Percentiles rank a stretch among this genome's conserved stretches.
Conservation (phyloP, 23 tunicate species). For the Oikopleura dioica region DNA sequence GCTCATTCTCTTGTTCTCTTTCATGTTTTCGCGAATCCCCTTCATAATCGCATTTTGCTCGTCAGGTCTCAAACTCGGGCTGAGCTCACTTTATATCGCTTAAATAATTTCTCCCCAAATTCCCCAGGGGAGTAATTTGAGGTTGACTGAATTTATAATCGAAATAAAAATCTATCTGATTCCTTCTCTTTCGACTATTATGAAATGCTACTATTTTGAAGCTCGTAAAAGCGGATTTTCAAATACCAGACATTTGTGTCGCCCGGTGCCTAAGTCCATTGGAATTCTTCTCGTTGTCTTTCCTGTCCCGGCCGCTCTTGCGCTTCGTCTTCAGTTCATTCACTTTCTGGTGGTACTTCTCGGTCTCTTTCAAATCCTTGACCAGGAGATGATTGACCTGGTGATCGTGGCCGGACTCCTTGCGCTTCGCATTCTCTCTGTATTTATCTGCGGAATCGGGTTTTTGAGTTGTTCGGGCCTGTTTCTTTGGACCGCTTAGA, state of each 20-base stretch:
- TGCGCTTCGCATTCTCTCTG: neutral
- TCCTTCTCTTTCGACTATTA: too few species aligned
- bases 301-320: neutral
- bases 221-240: too few species aligned
- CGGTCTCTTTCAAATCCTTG: neutral
- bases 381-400: neutral
- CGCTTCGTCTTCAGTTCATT: neutral
- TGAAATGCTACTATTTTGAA: too few species aligned
- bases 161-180: constrained; percentile 1
- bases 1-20: too few species aligned
- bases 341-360: neutral
- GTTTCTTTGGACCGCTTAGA: too few species aligned
- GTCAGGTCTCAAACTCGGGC: too few species aligned
- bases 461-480: neutral
- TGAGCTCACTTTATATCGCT: neutral
- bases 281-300: neutral
- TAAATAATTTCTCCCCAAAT: neutral
- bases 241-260: neutral
- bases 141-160: constrained; percentile 11
- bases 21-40: too few species aligned
- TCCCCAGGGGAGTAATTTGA: constrained; percentile 14
- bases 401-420: neutral
- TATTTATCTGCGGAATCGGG: neutral
- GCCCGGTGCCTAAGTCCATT: neutral
- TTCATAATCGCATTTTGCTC: too few species aligned